Percentiles rank a stretch among this genome's conserved stretches.
Evolutionary conservation across 2,113 vertebrate species (phyloP).

Genomic region (Ursus arctos): DNA sequence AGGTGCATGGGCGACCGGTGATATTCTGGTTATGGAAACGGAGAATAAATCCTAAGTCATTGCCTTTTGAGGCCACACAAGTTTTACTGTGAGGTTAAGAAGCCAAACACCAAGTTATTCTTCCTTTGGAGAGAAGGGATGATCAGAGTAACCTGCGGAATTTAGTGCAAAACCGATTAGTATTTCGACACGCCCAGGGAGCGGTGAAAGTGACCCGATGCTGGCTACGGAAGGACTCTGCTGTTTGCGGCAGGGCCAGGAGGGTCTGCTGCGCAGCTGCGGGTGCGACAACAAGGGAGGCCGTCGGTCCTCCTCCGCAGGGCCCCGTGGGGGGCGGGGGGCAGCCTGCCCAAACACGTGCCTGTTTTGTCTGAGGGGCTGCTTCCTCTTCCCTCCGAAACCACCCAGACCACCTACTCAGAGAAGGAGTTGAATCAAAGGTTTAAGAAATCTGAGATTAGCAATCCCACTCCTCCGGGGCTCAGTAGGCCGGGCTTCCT

Average conservation of each 20-base stretch:
- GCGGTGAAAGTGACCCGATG: background rate
- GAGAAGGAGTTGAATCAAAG: background rate
- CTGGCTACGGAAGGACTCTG: background rate
- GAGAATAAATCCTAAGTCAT: background rate
- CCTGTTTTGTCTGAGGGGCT: background rate
- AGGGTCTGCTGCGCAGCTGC: background rate
- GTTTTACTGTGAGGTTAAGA: background rate
- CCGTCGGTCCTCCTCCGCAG: background rate
- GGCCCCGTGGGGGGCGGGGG: background rate
- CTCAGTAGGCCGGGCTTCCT: background rate
- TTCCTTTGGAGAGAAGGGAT: background rate
- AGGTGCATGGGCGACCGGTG: background rate
- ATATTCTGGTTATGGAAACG: background rate
- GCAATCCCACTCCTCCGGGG: background rate
- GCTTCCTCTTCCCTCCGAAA: background rate
- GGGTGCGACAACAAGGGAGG: background rate
- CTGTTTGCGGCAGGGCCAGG: background rate
- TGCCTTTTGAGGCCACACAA: background rate
- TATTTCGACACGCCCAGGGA: background rate
- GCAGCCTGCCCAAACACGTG: fast-evolving
- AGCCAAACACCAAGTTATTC: background rate
- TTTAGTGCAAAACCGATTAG: background rate
- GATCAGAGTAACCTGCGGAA: background rate
- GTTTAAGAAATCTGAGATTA: conserved; percentile 12
- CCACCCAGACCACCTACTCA: background rate